A percentile compares a stretch with the other conserved stretches of the same genome.
phyloP scores from a whole-genome alignment of 2,113 vertebrate species.

The Gulo gulo region DNA sequence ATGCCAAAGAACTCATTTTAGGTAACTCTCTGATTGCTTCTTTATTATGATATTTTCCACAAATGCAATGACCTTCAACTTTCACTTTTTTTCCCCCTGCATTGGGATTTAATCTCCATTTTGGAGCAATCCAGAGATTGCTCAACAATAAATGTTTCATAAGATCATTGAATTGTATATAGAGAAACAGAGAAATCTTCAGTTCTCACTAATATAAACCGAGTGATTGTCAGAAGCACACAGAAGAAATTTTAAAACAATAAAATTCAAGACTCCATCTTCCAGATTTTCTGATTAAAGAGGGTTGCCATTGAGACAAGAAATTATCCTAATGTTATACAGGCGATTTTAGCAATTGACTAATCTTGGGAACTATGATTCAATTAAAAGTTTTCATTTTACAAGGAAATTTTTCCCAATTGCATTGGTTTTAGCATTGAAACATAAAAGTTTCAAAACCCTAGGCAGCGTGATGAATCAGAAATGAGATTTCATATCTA shows the following conservation, averaged over 20 bases:
- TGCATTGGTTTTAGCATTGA: not conserved
- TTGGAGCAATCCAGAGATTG: not conserved
- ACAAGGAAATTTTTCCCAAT: not conserved
- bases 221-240: not conserved
- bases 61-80: not conserved
- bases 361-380: not conserved
- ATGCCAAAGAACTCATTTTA: not conserved
- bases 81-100: not conserved
- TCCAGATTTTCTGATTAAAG: not conserved
- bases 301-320: not conserved
- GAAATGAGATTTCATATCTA: not conserved
- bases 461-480: not conserved
- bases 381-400: not conserved
- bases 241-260: not conserved
- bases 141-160: not conserved
- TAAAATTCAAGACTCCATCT: not conserved
- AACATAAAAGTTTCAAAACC: not conserved
- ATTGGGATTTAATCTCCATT: not conserved
- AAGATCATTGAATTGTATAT: not conserved
- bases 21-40: not conserved
- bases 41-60: not conserved
- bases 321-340: not conserved
- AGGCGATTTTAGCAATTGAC: not conserved
- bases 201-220: not conserved
- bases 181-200: not conserved